Evolutionary conservation across 2,113 vertebrate genomes (phyloP).

Genomic region (Seriola quinqueradiata): DNA sequence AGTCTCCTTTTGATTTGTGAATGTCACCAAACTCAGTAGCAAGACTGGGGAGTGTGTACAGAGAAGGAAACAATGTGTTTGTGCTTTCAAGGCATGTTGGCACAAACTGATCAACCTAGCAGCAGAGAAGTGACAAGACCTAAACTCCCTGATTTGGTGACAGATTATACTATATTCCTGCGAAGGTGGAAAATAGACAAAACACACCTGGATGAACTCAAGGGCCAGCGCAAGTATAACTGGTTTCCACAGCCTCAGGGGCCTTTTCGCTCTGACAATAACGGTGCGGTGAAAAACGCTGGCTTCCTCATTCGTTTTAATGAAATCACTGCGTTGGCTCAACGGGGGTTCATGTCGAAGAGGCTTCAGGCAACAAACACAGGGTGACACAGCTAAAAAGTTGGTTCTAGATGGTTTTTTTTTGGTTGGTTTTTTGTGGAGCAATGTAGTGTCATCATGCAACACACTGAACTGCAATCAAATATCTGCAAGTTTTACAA

Average conservation of each 20-base stretch:
- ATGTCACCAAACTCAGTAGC: constrained; percentile 4
- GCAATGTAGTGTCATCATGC: neutral
- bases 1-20: neutral
- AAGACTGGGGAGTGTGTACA: neutral
- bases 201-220: constrained; percentile 54
- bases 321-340: constrained; percentile 24
- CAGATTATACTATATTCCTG: constrained; percentile 29
- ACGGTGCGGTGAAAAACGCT: constrained; percentile 1
- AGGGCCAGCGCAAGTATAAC: constrained; percentile 42
- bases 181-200: constrained; percentile 7
- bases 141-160: constrained; percentile 15
- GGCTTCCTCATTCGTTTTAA: constrained; percentile 49
- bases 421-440: constrained; percentile 5
- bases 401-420: neutral
- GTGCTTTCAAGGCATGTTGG: neutral
- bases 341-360: neutral
- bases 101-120: constrained; percentile 7
- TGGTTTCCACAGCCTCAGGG: constrained; percentile 49
- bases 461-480: neutral
- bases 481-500: neutral
- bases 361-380: neutral
- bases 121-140: constrained; percentile 13
- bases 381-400: constrained; percentile 1
- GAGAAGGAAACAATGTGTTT: neutral
- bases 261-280: constrained; percentile 30